These are phyloP conservation scores for Ectobius pallidus DNA, from an alignment of 2,888 invertebrate species.

Conservation along the genomic window DNA sequence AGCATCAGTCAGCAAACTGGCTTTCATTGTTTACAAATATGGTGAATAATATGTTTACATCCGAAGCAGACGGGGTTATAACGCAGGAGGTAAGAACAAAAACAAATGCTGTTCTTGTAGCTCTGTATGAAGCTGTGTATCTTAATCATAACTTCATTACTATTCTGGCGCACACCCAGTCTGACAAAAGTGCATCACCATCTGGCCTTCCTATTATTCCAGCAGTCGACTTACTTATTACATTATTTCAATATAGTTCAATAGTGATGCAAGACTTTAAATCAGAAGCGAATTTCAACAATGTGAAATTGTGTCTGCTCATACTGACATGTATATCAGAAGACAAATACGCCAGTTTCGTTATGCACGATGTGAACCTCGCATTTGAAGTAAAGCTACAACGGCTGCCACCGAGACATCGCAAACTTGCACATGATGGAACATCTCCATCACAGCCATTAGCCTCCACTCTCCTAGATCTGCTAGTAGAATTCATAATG, in stretches of 20 bases:
- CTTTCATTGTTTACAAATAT: conserved; percentile 93
- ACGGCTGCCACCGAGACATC: conserved; percentile 92
- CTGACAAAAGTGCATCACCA: conserved; percentile 82
- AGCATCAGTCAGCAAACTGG: conserved; percentile 61
- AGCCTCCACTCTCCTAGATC: conserved; percentile 90
- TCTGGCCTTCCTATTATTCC: conserved; percentile 64
- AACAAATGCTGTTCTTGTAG: conserved; percentile 86
- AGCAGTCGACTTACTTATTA: conserved; percentile 76
- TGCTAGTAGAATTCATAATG: conserved; percentile 92
- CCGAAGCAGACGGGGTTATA: conserved; percentile 82
- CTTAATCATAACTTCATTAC: conserved; percentile 96
- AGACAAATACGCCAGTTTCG: conserved; percentile 97
- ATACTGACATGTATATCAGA: conserved; percentile 95
- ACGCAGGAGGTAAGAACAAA: conserved; percentile 70
- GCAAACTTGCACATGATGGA: conserved; percentile 80
- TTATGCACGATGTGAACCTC: conserved; percentile 97
- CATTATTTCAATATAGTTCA: conserved; percentile 95
- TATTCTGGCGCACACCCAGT: conserved; percentile 89
- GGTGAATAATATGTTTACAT: conserved; percentile 95
- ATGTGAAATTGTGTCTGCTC: conserved; percentile 91
- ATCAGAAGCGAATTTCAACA: conserved; percentile 85
- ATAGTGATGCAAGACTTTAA: conserved; percentile 96
- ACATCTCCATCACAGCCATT: conserved; percentile 86
- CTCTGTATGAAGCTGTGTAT: conserved; percentile 94
- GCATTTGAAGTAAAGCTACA: conserved; percentile 94